Evolutionary conservation across 2,888 invertebrate genomes (phyloP), one percentile per base, ranked within the genome.

Genomic region (Brenthis daphne): DNA sequence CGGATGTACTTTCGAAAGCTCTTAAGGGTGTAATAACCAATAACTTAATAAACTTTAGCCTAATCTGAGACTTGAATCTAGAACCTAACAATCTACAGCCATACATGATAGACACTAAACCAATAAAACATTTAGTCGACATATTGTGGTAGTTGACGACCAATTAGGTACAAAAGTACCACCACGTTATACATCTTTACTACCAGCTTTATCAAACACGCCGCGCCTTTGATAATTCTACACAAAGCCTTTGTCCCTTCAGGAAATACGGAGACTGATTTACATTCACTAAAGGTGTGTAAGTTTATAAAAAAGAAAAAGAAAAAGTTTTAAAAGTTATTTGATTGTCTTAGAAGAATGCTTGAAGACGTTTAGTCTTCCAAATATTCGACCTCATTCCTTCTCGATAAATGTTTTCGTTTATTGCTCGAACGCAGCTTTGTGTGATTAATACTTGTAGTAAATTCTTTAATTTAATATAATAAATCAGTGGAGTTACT

Each of bases 171-270:
- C 37, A 43, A 29, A 29, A 43, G 37, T 11, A 43, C 37, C 11
- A 8, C 37, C 60, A 50, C 5, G n/a, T 20, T 16, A 12, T n/a
- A 48, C 29, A 37, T 58, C 50, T n/a, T 50, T 60, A 29, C 50
- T n/a, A 50, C 60, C 37, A 60, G 43, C 53, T 43, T 58, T 51
- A 65, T 68, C 63, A 65, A 65, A 67, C 68, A 57, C 58, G 65
- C 64, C 63, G 43, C 58, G 54, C 47, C 64, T 63, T 60, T 66
- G 54, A 57, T 67, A 63, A 67, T 65, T 53, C 51, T 48, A 58
- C 65, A 55, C 51, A 66, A 64, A 71, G 56, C 51, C 58, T 64
- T 58, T 50, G 65, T 65, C 61, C 56, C 51, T 68, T 66, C 33
- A 64, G 65, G 54, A 63, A 63, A 68, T 47, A 50, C 51, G 13